Evolutionary conservation across 2,888 invertebrate genomes (phyloP).

Genomic region (Notodonta ziczac): DNA sequence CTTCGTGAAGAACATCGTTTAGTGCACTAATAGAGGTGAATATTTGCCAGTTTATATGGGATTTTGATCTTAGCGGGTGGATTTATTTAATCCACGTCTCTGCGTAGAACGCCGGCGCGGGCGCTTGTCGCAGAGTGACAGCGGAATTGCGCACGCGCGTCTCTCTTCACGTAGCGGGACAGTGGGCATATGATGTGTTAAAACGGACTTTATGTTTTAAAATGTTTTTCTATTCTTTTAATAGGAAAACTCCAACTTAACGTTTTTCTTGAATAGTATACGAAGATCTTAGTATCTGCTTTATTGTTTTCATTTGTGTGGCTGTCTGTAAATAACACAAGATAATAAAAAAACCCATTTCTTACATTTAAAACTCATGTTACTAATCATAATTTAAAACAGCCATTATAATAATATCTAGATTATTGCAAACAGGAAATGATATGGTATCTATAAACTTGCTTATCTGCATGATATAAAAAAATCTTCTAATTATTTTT

Average conservation of each 20-base stretch:
- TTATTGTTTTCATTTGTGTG: no score
- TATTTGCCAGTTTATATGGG: conserved; percentile 57
- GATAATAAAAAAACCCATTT: background rate
- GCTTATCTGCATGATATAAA: conserved; percentile 8
- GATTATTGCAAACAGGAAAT: background rate
- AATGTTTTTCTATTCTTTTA: no score
- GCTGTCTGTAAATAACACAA: no score
- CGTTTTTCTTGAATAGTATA: no score
- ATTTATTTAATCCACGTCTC: conserved; percentile 67
- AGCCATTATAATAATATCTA: background rate
- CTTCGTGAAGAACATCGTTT: conserved; percentile 32
- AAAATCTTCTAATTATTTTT: conserved; percentile 26
- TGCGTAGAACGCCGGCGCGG: conserved; percentile 49
- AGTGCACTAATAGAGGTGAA: conserved; percentile 44
- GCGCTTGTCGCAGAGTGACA: conserved; percentile 54
- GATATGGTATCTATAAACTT: background rate
- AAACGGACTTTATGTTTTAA: conserved; percentile 24
- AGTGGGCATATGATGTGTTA: conserved; percentile 49
- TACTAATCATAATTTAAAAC: no score
- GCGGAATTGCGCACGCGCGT: conserved; percentile 62
- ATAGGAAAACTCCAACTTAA: no score
- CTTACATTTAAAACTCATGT: background rate
- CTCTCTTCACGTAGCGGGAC: conserved; percentile 54
- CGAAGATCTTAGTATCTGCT: no score
- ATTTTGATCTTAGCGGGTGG: conserved; percentile 71